Base-by-base conservation (phyloP, 2,888 invertebrate species). In the Tipula helvola region DNA sequence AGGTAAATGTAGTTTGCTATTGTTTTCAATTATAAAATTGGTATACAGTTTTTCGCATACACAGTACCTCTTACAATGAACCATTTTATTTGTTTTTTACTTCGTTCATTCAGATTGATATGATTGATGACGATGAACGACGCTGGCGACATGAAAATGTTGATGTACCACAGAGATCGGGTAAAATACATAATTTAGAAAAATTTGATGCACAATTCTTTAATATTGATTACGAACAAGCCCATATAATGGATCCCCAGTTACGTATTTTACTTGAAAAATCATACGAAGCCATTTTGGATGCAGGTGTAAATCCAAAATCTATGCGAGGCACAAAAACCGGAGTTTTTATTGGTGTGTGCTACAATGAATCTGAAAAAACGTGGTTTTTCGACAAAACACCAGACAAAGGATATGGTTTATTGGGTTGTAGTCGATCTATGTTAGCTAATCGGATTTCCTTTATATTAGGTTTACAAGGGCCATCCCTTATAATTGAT, bases 371-470 rank as follows among this genome's bases (percentile, higher is more conserved):
- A 89, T 94, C 95, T 0, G 95, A 95, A 88, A 95, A 95, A 89
- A 95, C 94, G 0, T 94, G 95, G 93, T 93, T 95, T 87, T 93
- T 93, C 87, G 95, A 96, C 89, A 93, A 95, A 16, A 93, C 93
- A 86, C 28, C 28, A 28, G 90, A 93, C 0, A 91, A 91, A 28
- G 92, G 92, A 3, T 91, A 92, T 87, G 92, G 92, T 85, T 91
- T 92, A n/a, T 92, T 91, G 2, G 92, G 89, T 89, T 97, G 97
- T 91, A 96, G 96, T 88, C 94, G 97, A 88, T 97, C 97, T 4
- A 97, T 98, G 97, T 93, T 98, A 90, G 96, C 98, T 13, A 97
- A 98, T 91, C 94, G 98, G 86, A 94, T 99, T 88, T 97, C 97
- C 0, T 98, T 96, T 91, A 95, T 95, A 92, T 93, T 98, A 88